Base-by-base conservation (phyloP, 2,113 vertebrate genomes). In the Danio rerio region DNA sequence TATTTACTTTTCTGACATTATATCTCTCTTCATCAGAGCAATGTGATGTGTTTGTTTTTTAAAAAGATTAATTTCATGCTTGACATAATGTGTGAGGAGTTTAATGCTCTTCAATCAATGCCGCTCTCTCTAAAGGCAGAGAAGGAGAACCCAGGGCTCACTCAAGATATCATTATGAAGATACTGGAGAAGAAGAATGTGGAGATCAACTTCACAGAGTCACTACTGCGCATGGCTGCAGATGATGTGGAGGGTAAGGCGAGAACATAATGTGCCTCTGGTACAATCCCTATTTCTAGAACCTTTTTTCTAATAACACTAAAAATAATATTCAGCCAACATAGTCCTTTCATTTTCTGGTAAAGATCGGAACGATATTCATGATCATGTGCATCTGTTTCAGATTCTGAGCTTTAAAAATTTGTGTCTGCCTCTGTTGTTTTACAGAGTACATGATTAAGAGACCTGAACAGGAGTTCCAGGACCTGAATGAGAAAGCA, bases 141-240 rank as follows among this genome's bases (percentile, higher is more conserved):
- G 92, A 97, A 97, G 87, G 97, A 99, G 94, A 99, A 99, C 84
- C 97, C 98, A 66, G 98, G 98, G 86, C 95, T 99, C 75, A 99
- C 98, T 82, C 98, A 99, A 92, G 98, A 99, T 88, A 98, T 99
- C 84, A 99, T 99, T 76, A 96, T 98, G 90, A 95, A 94, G 91
- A 93, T 95, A 87, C 89, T 99, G 91, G 98, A 99, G 94, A 99
- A 99, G 85, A 99, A 99, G 92, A 98, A 96, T 2, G 94, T 99
- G 89, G 96, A 99, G 88, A 96, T 99, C 88, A 99, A 99, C 89
- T 99, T 99, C 88, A 99, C 97, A 0, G 98, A 99, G 81, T 99
- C 97, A n/a, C 94, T 99, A 71, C 94, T 99, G 83, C 97, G 97
- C 83, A 98, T 99, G 98, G 97, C 98, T 76, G 97, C 96, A 12